These are phyloP conservation scores for Scaptomyza cyrtandrae DNA, from an alignment of 2,888 invertebrate genomes.

Conservation along the genomic window DNA sequence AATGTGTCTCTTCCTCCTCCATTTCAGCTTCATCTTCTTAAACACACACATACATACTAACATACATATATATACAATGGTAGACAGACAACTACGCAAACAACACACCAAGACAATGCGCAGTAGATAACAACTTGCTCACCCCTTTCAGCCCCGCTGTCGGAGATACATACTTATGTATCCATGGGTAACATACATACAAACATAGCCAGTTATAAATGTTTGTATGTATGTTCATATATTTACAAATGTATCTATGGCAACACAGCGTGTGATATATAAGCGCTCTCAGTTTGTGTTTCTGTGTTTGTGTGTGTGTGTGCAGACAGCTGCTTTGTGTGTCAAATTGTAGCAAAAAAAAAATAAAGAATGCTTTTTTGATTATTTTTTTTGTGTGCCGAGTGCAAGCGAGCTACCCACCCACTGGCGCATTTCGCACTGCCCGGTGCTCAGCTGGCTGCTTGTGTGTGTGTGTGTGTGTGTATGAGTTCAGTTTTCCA, in stretches of 20 bases:
- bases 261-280: slow-evolving; percentile 54
- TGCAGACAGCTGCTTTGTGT: slow-evolving; percentile 79
- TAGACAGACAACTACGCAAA: slow-evolving; percentile 73
- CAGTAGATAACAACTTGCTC: slow-evolving; percentile 71
- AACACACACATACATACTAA: slow-evolving; percentile 24
- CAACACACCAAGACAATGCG: slow-evolving; percentile 77
- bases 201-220: slow-evolving; percentile 14
- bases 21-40: slow-evolving; percentile 66
- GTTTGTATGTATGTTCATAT: slow-evolving; percentile 35
- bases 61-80: slow-evolving; percentile 21
- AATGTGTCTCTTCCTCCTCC: slow-evolving; percentile 42
- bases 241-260: slow-evolving; percentile 43
- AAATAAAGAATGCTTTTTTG: slow-evolving; percentile 39
- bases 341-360: slow-evolving; percentile 74
- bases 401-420: slow-evolving; percentile 44
- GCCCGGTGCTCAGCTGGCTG: slow-evolving; percentile 34
- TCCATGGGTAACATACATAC: slow-evolving; percentile 24
- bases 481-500: slow-evolving; percentile 16
- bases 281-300: slow-evolving; percentile 25
- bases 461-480: slow-evolving; percentile 5
- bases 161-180: slow-evolving; percentile 39
- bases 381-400: slow-evolving; percentile 52
- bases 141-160: slow-evolving; percentile 22
- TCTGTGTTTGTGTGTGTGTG: slow-evolving; percentile 37
- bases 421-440: slow-evolving; percentile 64